Conservation (phyloP, 2,888 invertebrate genomes). For the Polydesmus complanatus region DNA sequence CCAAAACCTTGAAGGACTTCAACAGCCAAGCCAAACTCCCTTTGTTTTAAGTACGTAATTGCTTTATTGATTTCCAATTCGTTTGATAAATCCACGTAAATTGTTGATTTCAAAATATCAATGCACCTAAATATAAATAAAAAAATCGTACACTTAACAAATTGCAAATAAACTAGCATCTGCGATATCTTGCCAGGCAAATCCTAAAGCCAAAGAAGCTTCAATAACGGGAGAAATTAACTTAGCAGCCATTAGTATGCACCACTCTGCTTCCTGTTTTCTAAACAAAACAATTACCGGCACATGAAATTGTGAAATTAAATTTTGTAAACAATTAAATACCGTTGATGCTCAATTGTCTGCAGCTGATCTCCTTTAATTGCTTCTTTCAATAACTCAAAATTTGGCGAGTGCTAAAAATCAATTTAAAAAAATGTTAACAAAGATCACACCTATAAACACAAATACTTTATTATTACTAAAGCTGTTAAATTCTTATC, state of each 20-base stretch:
- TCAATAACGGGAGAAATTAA: conserved; percentile 76
- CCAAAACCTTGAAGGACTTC: conserved; percentile 74
- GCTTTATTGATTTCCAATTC: conserved; percentile 86
- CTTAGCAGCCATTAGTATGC: conserved; percentile 71
- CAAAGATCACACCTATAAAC: not conserved
- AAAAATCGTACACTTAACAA: not conserved
- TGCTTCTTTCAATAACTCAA: conserved; percentile 50
- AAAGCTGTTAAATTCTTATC: conserved; percentile 46
- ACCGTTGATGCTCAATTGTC: conserved; percentile 50
- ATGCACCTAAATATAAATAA: conserved; percentile 76
- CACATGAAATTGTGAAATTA: not conserved
- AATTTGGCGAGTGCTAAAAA: conserved; percentile 42
- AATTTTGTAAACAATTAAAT: conserved; percentile 10
- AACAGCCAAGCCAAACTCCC: conserved; percentile 62
- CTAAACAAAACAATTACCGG: conserved; percentile 26
- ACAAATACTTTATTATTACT: conserved; percentile 24
- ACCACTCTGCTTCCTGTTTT: conserved; percentile 60
- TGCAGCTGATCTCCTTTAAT: conserved; percentile 64
- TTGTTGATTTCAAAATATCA: conserved; percentile 77
- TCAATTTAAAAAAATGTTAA: not conserved
- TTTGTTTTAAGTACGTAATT: conserved; percentile 65
- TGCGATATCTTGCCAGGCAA: conserved; percentile 43
- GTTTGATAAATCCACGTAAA: conserved; percentile 62
- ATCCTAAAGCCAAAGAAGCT: conserved; percentile 38
- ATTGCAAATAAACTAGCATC: not conserved